phyloP scores from a whole-genome alignment of 2,888 invertebrate species.

The Eudemis profundana region DNA sequence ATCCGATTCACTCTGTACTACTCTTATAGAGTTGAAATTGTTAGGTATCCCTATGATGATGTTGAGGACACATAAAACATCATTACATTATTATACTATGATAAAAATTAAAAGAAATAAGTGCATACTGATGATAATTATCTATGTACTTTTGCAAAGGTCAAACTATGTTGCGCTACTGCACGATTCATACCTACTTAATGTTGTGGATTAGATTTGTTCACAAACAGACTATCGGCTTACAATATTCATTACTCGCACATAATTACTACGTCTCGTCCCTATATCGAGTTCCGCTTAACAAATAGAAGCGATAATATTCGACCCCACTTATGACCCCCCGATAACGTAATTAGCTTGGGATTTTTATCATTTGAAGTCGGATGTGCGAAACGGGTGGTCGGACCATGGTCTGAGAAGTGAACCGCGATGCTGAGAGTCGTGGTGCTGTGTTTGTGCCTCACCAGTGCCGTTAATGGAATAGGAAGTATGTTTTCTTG shows the following conservation, averaged over 20 bases:
- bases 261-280: conserved; percentile 59
- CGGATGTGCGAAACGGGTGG: conserved; percentile 61
- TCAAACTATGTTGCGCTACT: conserved; percentile 21
- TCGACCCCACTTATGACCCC: conserved; percentile 71
- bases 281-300: conserved; percentile 54
- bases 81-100: too few relatives aligned
- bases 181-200: neutral
- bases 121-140: neutral
- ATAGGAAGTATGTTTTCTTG: conserved; percentile 70
- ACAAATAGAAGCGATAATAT: conserved; percentile 73
- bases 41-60: too few relatives aligned
- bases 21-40: neutral
- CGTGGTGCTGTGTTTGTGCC: conserved; percentile 73
- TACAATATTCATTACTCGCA: conserved; percentile 63
- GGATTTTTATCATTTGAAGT: conserved; percentile 70
- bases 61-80: too few relatives aligned
- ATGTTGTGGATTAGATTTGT: conserved; percentile 34
- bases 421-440: conserved; percentile 71
- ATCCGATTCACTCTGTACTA: neutral
- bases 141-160: neutral
- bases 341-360: conserved; percentile 59
- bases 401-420: conserved; percentile 61
- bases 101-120: neutral
- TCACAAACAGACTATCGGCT: conserved; percentile 51
- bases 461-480: conserved; percentile 63